Base-by-base conservation (phyloP, 2,797 vertebrate species). In the Semaprochilodus insignis region DNA sequence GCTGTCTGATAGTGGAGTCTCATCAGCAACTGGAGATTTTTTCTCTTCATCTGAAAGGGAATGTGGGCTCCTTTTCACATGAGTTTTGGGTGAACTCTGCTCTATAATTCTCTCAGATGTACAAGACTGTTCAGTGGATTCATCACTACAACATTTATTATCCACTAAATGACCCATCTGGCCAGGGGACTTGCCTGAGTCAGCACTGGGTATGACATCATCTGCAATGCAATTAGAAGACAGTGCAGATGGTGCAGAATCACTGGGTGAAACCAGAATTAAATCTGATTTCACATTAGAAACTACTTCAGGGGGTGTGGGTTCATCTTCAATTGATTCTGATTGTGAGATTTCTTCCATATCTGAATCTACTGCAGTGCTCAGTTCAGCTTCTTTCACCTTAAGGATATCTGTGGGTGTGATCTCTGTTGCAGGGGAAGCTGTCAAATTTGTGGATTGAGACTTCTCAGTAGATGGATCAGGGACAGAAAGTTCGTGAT, bases 301-400 rank as follows among this genome's bases (percentile, higher is more conserved):
- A 48, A 51, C 10, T 7, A 44, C 62, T 23, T 76, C 31, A 23
- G 6, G 23, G 27, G 36, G 4, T 25, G 19, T 66, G 27, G 4
- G 13, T 5, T 60, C 75, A 78, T 63, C 57, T 75, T 31, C 34
- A 65, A 23, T 40, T 57, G 70, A 57, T 73, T 81, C 63, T 55
- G 31, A 62, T 62, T 40, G 63, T 76, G 75, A 73, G 11, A 54
- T 71, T 60, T 86, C 85, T n/a, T 67, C 63, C 17, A 60, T 25
- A 62, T 52, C 66, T 27, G 48, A 65, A 86, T 76, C 82, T 17
- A 65, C n/a, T 54, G 54, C 57, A 73, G 84, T 59, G 55, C 59
- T 85, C 19, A 31, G 72, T 74, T 84, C 16, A 75, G 76, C 21
- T 57, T 11, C 36, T 80, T 80, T 74, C 51, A 69, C 44, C 60